Evolutionary conservation across 92 coral and sea anemone species (phyloP).

Genomic region (Bergia sp.): DNA sequence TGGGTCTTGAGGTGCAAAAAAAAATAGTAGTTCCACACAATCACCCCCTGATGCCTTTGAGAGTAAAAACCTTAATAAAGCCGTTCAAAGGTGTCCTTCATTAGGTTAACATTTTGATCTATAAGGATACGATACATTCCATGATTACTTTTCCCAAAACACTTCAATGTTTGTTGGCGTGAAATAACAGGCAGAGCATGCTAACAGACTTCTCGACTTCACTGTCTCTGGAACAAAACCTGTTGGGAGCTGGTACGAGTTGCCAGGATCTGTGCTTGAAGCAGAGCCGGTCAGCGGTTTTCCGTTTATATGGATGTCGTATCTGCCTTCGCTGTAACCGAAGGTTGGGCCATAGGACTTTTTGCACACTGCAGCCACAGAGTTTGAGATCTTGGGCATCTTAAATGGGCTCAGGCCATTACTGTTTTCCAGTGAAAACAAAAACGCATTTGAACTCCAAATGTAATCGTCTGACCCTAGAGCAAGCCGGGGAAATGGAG

Average conservation of each 20-base stretch:
- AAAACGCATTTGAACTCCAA: not conserved
- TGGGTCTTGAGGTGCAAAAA: too few relatives aligned
- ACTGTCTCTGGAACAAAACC: not conserved
- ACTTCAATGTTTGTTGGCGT: not conserved
- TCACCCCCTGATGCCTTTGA: too few relatives aligned
- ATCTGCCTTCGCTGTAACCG: not conserved
- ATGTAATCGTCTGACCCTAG: not conserved
- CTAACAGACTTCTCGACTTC: not conserved
- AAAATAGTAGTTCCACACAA: too few relatives aligned
- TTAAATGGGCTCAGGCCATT: constrained; percentile 27
- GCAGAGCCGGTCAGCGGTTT: not conserved
- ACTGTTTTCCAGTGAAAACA: constrained; percentile 17
- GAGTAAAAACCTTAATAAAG: too few relatives aligned
- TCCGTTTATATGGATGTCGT: not conserved
- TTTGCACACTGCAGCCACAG: not conserved
- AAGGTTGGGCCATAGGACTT: constrained; percentile 20
- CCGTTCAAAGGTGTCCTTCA: too few relatives aligned
- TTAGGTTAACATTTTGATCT: too few relatives aligned
- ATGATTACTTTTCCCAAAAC: not conserved
- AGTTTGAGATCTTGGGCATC: not conserved
- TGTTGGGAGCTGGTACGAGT: constrained; percentile 5
- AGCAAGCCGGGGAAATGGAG: not conserved
- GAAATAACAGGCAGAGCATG: not conserved
- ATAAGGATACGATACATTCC: not conserved
- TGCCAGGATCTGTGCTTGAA: constrained; percentile 16